Base-by-base conservation (phyloP, 2,797 vertebrate genomes). In the Coregonus suidteri region DNA sequence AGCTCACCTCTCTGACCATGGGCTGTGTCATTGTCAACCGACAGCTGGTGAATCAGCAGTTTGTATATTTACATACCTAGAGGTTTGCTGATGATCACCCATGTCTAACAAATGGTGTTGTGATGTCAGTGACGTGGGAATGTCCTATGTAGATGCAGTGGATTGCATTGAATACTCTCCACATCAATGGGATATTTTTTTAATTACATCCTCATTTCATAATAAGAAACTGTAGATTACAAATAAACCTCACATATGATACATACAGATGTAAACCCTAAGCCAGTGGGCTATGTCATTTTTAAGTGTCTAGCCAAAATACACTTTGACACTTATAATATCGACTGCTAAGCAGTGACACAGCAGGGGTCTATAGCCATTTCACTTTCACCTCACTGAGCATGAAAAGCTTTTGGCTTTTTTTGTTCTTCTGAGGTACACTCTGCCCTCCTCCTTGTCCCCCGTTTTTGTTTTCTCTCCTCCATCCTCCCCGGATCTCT, bases 391-490 rank as follows among this genome's bases (percentile, higher is more conserved):
- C 34, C 31, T 47, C 66, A 56, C 18, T n/a, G 9, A 37, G 67
- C 37, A 67, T 67, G 25, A 67, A 67, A 67, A 34, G 13, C 14
- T 66, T 34, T 34, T 18, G 14, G n/a, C 16, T 59, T n/a, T 59
- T n/a, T 5, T n/a, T 59, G 4, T 72, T 31, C 41, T 30, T 35
- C 53, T 41, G n/a, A 59, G 13, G 13, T 41, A 18, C 11, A 9
- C 64, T 20, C 25, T 66, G 30, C 67, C 18, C 73, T 64, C 75
- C 62, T 4, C 0, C 9, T 30, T 62, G 66, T 15, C 14, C 79
- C 87, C 80, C 84, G 71, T 75, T 82, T 68, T 77, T 34, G 62
- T 62, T 4, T 76, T 7, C 74, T 77, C 67, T 80, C 79, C 75
- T 79, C 83, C 82, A 82, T 84, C 73, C 66, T n/a, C 5, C 4